phyloP scores from a whole-genome alignment of 1,140 invertebrate genomes.

The Calycopis cecrops region DNA sequence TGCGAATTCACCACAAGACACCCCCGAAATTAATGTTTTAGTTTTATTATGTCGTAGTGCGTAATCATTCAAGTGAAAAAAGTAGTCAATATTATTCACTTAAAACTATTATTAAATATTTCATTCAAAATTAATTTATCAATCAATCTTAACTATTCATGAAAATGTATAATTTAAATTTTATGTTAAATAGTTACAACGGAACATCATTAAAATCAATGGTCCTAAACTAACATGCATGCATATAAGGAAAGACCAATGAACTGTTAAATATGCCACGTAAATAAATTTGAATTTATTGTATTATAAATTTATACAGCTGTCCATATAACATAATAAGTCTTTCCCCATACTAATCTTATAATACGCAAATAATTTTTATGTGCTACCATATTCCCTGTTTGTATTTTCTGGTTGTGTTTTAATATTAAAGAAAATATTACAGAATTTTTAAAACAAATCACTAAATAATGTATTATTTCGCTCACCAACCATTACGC shows the following conservation, averaged over 20 bases:
- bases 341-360: background rate
- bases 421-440: background rate
- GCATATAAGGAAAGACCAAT: background rate
- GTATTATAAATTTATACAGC: background rate
- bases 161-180: background rate
- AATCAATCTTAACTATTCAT: no score
- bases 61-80: conserved; percentile 3
- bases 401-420: background rate
- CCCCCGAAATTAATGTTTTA: conserved; percentile 31
- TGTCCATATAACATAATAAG: background rate
- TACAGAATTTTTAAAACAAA: background rate
- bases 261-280: no score
- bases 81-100: background rate
- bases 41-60: background rate
- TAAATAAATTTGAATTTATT: no score
- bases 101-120: no score
- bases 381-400: background rate
- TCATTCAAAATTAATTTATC: no score
- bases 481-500: background rate
- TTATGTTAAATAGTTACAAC: background rate
- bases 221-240: background rate
- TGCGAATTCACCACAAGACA: conserved; percentile 71
- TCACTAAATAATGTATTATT: background rate
- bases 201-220: background rate
- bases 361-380: background rate